Evolutionary conservation across 2,113 vertebrate species (phyloP).

Genomic region (Bagarius yarrelli): DNA sequence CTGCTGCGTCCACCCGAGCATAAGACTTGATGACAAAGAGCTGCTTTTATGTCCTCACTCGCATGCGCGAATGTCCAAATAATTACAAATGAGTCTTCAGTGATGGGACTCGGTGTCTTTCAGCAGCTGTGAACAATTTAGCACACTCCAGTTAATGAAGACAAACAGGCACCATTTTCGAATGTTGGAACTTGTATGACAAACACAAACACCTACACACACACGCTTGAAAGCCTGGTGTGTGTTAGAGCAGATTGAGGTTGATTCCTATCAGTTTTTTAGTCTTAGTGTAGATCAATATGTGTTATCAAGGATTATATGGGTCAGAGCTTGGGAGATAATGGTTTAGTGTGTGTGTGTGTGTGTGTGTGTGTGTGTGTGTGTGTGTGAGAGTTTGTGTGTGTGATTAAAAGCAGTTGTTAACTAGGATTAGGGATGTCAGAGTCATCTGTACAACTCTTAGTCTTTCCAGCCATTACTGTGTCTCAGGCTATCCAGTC

Average conservation of each 20-base stretch:
- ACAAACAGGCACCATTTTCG: background rate
- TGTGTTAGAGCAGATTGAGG: constrained; percentile 29
- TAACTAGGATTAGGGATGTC: constrained; percentile 33
- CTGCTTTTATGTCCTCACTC: constrained; percentile 12
- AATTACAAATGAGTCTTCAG: constrained; percentile 2
- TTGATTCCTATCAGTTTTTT: constrained; percentile 49
- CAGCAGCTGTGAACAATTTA: constrained; percentile 15
- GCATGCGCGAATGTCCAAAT: constrained; percentile 12
- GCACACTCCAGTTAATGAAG: background rate
- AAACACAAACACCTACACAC: constrained; percentile 10
- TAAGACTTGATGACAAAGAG: constrained; percentile 5
- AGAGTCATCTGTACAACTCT: constrained; percentile 18
- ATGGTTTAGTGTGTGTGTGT: constrained; percentile 4
- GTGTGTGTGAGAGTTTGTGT: constrained; percentile 25
- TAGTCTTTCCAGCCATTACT: constrained; percentile 7
- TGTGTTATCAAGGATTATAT: constrained; percentile 48
- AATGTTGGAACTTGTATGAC: background rate
- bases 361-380: constrained; percentile 31
- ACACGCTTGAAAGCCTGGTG: background rate
- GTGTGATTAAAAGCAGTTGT: constrained; percentile 29
- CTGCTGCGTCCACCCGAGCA: background rate
- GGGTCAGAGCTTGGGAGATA: constrained; percentile 41
- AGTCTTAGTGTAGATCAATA: constrained; percentile 48
- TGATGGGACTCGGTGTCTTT: background rate
- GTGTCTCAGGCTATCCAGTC: constrained; percentile 4